A percentile compares a stretch with the other conserved stretches of the same genome.
These are phyloP conservation scores for Meloidogyne floridensis DNA, from an alignment of 1,140 invertebrate species.

Conservation along the genomic window DNA sequence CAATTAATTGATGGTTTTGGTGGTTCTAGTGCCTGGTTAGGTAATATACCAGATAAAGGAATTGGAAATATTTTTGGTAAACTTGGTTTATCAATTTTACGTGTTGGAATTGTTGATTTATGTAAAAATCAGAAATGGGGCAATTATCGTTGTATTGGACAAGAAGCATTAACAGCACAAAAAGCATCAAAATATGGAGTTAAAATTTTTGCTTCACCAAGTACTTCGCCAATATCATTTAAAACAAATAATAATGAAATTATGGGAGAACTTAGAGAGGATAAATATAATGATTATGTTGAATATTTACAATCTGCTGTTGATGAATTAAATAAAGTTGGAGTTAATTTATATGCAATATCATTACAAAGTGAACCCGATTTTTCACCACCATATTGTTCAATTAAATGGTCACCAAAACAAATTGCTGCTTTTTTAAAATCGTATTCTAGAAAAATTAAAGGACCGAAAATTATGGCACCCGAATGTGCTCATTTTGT, in stretches of 20 bases:
- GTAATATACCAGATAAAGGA: not conserved
- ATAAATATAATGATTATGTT: not conserved
- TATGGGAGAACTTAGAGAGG: not conserved
- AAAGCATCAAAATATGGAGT: not conserved
- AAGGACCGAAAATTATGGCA: not conserved
- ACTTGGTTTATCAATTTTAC: conserved; percentile 13
- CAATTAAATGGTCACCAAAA: not conserved
- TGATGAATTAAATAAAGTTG: not conserved
- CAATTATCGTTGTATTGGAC: not conserved
- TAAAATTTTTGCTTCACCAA: conserved; percentile 2
- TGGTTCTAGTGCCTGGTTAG: not conserved
- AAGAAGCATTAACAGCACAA: not conserved
- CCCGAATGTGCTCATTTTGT: not conserved
- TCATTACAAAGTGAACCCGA: conserved; percentile 15
- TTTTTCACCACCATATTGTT: not conserved
- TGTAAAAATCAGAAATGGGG: not conserved
- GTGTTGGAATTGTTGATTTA: not conserved
- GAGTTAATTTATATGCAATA: not conserved
- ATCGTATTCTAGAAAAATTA: not conserved
- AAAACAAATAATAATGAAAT: conserved; percentile 9
- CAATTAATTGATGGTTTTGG: not conserved
- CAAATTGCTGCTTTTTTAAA: not conserved
- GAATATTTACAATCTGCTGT: conserved; percentile 4
- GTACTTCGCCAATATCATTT: not conserved
- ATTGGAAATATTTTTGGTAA: not conserved